Conservation (phyloP, 2,888 invertebrate genomes). For the Andrena flavipes region DNA sequence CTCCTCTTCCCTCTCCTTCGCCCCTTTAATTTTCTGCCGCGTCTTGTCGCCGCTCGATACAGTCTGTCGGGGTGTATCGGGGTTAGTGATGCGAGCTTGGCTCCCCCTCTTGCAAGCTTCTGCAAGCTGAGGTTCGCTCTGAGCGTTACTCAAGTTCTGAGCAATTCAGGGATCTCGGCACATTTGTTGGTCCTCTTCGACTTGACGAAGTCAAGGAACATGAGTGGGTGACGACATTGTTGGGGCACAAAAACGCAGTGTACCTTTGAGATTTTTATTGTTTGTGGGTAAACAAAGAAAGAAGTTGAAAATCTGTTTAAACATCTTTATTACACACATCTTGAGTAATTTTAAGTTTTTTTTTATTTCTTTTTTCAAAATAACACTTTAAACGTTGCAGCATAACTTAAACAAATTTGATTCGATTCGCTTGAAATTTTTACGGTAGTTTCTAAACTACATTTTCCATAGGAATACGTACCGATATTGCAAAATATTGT, state of each 20-base stretch:
- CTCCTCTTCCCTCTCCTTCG: slow-evolving; percentile 16
- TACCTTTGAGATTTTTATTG: not conserved
- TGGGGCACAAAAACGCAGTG: not conserved
- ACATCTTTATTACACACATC: too few relatives aligned
- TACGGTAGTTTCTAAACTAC: too few relatives aligned
- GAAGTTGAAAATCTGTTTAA: not conserved
- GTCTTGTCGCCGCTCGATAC: slow-evolving; percentile 31
- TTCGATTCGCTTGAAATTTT: too few relatives aligned
- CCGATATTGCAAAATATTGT: too few relatives aligned
- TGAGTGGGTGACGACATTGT: not conserved
- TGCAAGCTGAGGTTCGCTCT: not conserved
- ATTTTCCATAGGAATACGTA: too few relatives aligned
- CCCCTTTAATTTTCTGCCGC: slow-evolving; percentile 53
- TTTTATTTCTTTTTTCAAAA: too few relatives aligned
- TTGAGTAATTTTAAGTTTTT: too few relatives aligned
- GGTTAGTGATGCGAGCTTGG: slow-evolving; percentile 28
- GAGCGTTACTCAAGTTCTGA: not conserved
- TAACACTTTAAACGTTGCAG: too few relatives aligned
- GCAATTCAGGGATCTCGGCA: not conserved
- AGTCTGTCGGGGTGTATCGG: slow-evolving; percentile 33
- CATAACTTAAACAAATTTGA: too few relatives aligned
- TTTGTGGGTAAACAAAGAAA: not conserved
- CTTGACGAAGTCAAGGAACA: not conserved
- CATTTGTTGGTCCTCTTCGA: not conserved
- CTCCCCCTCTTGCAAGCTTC: not conserved